phyloP scores from a whole-genome alignment of 1,140 invertebrate species.

The Pseudomyrmex concolor region DNA sequence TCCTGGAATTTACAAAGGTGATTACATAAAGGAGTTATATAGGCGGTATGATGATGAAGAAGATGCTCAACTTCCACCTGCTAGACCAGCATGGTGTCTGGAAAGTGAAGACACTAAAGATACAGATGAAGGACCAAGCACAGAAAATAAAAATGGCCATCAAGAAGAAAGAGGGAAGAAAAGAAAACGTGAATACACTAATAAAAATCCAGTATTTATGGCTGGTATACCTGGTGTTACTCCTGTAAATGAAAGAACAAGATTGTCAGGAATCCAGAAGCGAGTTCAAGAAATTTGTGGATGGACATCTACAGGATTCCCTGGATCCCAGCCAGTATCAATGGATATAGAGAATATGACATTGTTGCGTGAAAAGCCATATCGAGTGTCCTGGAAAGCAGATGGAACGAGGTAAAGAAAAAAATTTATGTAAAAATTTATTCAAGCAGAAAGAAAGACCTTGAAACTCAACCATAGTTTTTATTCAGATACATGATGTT shows the following conservation, averaged over 20 bases:
- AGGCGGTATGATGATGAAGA: slow-evolving; percentile 92
- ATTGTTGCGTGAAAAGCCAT: slow-evolving; percentile 92
- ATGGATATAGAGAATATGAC: slow-evolving; percentile 95
- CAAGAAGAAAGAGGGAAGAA: slow-evolving; percentile 73
- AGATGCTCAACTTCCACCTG: slow-evolving; percentile 90
- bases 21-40: slow-evolving; percentile 91
- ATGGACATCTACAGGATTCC: slow-evolving; percentile 94
- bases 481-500: slow-evolving; percentile 96
- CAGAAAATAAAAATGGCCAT: slow-evolving; percentile 54
- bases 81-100: slow-evolving; percentile 93
- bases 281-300: slow-evolving; percentile 93
- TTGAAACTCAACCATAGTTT: slow-evolving; percentile 22
- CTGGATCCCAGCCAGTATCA: slow-evolving; percentile 98
- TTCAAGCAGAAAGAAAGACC: not conserved
- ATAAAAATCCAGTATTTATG: slow-evolving; percentile 91
- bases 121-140: slow-evolving; percentile 73
- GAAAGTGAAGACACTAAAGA: slow-evolving; percentile 83
- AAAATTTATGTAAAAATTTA: slow-evolving; percentile 9
- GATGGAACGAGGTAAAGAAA: slow-evolving; percentile 95
- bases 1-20: slow-evolving; percentile 92
- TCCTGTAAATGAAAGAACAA: slow-evolving; percentile 86
- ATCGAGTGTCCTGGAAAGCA: slow-evolving; percentile 99
- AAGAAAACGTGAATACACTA: slow-evolving; percentile 82
- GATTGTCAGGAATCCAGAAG: slow-evolving; percentile 89
- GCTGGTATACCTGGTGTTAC: slow-evolving; percentile 91